phyloP scores from a whole-genome alignment of 2,888 invertebrate species.

The Papilio protenor region DNA sequence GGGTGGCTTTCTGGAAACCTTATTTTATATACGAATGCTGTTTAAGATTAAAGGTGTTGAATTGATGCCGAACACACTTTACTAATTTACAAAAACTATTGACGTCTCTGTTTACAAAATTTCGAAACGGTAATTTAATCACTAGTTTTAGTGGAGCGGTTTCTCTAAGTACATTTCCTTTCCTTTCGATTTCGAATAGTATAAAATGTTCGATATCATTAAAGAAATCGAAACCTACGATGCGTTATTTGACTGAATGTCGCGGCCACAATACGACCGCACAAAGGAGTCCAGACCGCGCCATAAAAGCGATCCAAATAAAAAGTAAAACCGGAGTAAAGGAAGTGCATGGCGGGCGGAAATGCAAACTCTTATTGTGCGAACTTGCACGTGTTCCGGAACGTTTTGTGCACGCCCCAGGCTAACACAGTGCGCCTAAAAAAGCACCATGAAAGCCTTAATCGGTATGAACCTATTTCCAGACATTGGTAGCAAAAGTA shows the following conservation, averaged over 20 bases:
- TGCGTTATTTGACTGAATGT: slow-evolving; percentile 78
- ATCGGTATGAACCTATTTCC: slow-evolving; percentile 64
- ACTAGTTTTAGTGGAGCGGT: slow-evolving; percentile 29
- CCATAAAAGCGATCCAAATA: slow-evolving; percentile 76
- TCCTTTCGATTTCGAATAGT: slow-evolving; percentile 77
- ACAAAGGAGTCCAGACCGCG: slow-evolving; percentile 78
- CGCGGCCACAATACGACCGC: slow-evolving; percentile 69
- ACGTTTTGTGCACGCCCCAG: slow-evolving; percentile 76
- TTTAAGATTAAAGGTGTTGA: slow-evolving; percentile 72
- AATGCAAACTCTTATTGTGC: slow-evolving; percentile 84
- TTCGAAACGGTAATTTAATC: slow-evolving; percentile 3
- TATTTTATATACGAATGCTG: slow-evolving; percentile 65
- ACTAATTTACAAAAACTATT: slow-evolving; percentile 55
- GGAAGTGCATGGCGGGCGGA: slow-evolving; percentile 83
- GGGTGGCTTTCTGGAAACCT: slow-evolving; percentile 58
- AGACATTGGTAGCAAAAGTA: slow-evolving; percentile 48
- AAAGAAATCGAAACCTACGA: slow-evolving; percentile 84
- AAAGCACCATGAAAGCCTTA: slow-evolving; percentile 67
- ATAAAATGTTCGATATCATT: slow-evolving; percentile 81
- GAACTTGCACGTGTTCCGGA: slow-evolving; percentile 83
- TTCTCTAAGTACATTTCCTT: slow-evolving; percentile 61
- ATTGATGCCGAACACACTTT: slow-evolving; percentile 61
- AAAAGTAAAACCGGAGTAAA: slow-evolving; percentile 81
- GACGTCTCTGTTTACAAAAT: slow-evolving; percentile 26
- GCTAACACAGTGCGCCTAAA: slow-evolving; percentile 57